Percentiles rank a stretch among this genome's conserved stretches.
Evolutionary conservation across 2,113 vertebrate species (phyloP).

Genomic region (Peucedramus taeniatus): DNA sequence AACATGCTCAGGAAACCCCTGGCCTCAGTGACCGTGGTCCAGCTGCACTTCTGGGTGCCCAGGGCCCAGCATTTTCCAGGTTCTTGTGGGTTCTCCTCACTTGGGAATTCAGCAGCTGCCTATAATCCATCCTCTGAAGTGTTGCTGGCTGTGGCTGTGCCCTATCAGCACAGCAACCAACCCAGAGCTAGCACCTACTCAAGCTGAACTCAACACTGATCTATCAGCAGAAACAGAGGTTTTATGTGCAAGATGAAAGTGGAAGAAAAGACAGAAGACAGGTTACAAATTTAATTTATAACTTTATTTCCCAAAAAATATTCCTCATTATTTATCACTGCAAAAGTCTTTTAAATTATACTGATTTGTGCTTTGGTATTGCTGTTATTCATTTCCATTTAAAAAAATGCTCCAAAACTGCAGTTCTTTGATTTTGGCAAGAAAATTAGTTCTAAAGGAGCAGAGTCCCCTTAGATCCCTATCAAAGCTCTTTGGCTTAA

Average conservation of each 20-base stretch:
- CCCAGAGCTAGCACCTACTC: not conserved
- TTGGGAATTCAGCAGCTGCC: not conserved
- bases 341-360: not conserved
- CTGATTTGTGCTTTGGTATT: not conserved
- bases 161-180: not conserved
- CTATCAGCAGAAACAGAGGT: not conserved
- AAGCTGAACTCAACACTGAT: not conserved
- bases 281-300: not conserved
- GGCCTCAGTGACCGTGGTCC: not conserved
- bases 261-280: not conserved
- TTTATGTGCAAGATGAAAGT: not conserved
- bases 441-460: not conserved
- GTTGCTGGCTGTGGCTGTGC: not conserved
- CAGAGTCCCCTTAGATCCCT: not conserved
- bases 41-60: too few relatives aligned
- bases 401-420: not conserved
- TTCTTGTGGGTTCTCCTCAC: not conserved
- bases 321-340: not conserved
- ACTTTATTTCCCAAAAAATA: not conserved
- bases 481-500: not conserved
- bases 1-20: fast-evolving
- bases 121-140: not conserved
- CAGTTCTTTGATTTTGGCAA: not conserved
- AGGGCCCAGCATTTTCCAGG: not conserved
- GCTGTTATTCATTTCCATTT: not conserved